These are phyloP conservation scores for Mya arenaria DNA, from an alignment of 1,140 invertebrate genomes.

Conservation along the genomic window DNA sequence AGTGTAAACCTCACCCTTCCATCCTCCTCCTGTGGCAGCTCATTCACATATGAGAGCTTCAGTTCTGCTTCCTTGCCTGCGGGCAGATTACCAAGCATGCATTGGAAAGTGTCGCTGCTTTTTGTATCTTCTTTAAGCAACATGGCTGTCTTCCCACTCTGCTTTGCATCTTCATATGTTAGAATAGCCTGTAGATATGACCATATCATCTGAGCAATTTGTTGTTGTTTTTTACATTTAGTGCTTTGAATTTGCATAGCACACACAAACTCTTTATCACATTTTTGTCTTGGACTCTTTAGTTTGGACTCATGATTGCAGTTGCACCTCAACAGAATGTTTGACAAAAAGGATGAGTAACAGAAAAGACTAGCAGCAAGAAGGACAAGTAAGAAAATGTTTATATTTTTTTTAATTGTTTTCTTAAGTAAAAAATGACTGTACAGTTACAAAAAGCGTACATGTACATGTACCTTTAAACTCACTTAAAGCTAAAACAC, in stretches of 20 bases:
- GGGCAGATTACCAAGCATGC: constrained; percentile 65
- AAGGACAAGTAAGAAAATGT: too few relatives aligned
- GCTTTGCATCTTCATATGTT: constrained; percentile 85
- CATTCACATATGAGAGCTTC: constrained; percentile 60
- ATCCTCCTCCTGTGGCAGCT: constrained; percentile 58
- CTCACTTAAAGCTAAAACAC: too few relatives aligned
- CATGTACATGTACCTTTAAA: too few relatives aligned
- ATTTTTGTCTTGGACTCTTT: too few relatives aligned
- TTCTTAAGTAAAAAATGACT: too few relatives aligned
- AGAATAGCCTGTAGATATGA: constrained; percentile 82
- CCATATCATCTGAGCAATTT: background rate
- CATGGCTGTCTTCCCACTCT: constrained; percentile 84
- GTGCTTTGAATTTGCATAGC: background rate
- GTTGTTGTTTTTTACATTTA: background rate
- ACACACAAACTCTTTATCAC: background rate
- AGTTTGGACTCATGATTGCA: too few relatives aligned
- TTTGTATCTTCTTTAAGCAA: constrained; percentile 58
- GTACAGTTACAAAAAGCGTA: too few relatives aligned
- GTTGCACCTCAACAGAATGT: too few relatives aligned
- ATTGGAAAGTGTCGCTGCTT: constrained; percentile 62
- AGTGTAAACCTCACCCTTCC: constrained; percentile 62
- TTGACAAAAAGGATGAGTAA: too few relatives aligned
- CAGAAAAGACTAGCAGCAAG: too few relatives aligned
- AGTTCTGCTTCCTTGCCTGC: constrained; percentile 55
- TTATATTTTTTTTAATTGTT: too few relatives aligned